Evolutionary conservation across 2,797 vertebrate genomes (phyloP).

Genomic region (Rousettus madagascariensis): DNA sequence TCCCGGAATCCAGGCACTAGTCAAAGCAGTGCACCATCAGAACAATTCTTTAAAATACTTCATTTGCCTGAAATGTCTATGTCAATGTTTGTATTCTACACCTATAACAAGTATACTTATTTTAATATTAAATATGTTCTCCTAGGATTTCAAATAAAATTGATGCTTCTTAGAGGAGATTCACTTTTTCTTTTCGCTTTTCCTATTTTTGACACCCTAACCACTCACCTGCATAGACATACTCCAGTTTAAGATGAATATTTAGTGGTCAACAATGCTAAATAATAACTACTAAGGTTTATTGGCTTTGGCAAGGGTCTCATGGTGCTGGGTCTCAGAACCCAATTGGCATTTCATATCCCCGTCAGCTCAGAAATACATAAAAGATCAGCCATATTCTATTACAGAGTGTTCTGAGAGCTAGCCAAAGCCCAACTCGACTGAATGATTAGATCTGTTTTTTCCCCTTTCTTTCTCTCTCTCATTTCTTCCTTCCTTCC

Average conservation of each 20-base stretch:
- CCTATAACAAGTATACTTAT: neutral
- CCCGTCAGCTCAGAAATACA: neutral
- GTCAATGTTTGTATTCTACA: neutral
- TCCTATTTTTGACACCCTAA: neutral
- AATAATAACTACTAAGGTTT: neutral
- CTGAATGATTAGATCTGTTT: neutral
- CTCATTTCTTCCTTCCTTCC: too few species aligned
- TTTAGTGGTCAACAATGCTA: neutral
- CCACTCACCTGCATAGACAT: neutral
- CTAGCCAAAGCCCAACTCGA: neutral
- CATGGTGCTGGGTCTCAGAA: neutral
- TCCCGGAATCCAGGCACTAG: neutral
- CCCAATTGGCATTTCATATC: neutral
- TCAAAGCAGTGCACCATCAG: neutral
- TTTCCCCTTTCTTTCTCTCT: neutral
- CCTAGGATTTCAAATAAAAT: neutral
- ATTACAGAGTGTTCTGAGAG: neutral
- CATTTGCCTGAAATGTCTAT: neutral
- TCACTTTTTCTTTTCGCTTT: neutral
- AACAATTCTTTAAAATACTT: neutral
- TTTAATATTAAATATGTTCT: neutral
- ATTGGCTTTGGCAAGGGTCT: neutral
- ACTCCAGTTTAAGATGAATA: neutral
- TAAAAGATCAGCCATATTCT: neutral
- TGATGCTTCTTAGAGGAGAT: neutral